phyloP scores from a whole-genome alignment of 2,888 invertebrate species.

The Sinotaia quadrata region DNA sequence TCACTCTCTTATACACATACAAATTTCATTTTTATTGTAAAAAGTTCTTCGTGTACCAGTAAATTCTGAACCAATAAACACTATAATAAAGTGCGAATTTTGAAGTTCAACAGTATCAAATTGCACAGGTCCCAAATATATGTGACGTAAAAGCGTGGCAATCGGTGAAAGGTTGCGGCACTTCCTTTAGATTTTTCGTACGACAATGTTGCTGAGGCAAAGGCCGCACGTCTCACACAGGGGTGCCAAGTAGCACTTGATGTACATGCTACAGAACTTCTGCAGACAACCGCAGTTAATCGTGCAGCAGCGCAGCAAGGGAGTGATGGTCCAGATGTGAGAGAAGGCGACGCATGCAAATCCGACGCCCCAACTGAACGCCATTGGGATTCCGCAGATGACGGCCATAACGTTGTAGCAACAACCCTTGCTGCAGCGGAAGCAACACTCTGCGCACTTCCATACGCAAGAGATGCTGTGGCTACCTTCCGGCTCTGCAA shows the following conservation, averaged over 20 bases:
- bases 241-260: slow-evolving; percentile 73
- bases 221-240: slow-evolving; percentile 48
- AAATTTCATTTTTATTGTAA: no score
- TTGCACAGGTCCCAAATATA: no score
- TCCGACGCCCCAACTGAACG: slow-evolving; percentile 75
- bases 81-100: no score
- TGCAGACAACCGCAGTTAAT: slow-evolving; percentile 72
- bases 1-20: no score
- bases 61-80: no score
- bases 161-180: no score
- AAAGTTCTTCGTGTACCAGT: no score
- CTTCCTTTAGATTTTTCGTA: slow-evolving; percentile 44
- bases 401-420: slow-evolving; percentile 81
- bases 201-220: slow-evolving; percentile 58
- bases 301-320: slow-evolving; percentile 79
- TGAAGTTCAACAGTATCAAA: no score
- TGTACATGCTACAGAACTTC: slow-evolving; percentile 71
- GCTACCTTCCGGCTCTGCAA: slow-evolving; percentile 61
- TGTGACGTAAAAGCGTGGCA: no score
- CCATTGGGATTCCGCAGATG: slow-evolving; percentile 79
- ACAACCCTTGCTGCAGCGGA: slow-evolving; percentile 78
- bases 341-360: slow-evolving; percentile 75
- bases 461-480: slow-evolving; percentile 79
- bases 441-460: slow-evolving; percentile 79
- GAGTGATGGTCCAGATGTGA: slow-evolving; percentile 83